Evolutionary conservation across 2,888 invertebrate genomes (phyloP).

Genomic region (Hydrotaea cyrtoneurina): DNA sequence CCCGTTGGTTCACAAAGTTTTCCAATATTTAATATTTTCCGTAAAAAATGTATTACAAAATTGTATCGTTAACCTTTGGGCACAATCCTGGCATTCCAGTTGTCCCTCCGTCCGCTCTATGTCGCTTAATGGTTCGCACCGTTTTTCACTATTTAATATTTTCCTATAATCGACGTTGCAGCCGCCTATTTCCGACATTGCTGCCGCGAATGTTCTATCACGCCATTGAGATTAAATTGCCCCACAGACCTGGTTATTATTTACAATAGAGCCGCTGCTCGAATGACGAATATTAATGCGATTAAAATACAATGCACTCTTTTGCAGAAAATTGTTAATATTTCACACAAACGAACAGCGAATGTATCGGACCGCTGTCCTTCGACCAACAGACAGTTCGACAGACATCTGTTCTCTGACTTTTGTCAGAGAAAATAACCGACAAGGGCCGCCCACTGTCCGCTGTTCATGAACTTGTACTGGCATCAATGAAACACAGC

Average conservation of each 20-base stretch:
- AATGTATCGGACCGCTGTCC: background rate
- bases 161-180: background rate
- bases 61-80: too few relatives aligned
- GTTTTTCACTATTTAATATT: background rate
- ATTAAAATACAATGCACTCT: slow-evolving; percentile 14
- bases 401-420: background rate
- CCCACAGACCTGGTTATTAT: background rate
- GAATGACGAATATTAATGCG: background rate
- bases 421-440: background rate
- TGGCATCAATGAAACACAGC: background rate
- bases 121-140: background rate
- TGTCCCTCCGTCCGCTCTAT: background rate
- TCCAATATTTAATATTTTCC: too few relatives aligned
- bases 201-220: background rate
- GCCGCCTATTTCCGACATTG: too few relatives aligned
- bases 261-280: background rate
- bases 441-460: background rate
- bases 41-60: too few relatives aligned
- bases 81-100: too few relatives aligned
- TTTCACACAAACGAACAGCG: background rate
- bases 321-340: background rate
- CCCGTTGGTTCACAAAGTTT: too few relatives aligned
- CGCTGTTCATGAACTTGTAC: background rate
- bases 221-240: background rate
- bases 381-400: slow-evolving; percentile 8